These are phyloP conservation scores for Mormyrus proboscirostris DNA, from an alignment of 2,797 vertebrate genomes.

Conservation along the genomic window DNA sequence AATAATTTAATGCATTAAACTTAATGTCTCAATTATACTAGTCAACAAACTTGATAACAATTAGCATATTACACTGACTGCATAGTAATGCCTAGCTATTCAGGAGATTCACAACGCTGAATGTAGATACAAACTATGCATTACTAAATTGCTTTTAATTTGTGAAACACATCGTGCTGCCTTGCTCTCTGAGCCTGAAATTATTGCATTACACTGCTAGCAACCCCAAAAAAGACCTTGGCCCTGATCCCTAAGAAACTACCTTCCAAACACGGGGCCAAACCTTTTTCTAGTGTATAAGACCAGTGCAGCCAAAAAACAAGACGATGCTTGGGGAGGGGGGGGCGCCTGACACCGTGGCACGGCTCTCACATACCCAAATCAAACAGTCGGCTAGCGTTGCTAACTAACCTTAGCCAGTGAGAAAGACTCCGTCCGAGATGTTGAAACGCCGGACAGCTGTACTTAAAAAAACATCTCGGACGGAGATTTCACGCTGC, in stretches of 20 bases:
- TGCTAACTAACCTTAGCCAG: not conserved
- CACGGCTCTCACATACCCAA: conserved; percentile 1
- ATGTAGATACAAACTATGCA: not conserved
- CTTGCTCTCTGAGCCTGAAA: not conserved
- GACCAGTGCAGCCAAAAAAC: not conserved
- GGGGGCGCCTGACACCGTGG: conserved; percentile 16
- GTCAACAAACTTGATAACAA: not conserved
- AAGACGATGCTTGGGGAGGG: not conserved
- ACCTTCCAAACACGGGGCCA: not conserved
- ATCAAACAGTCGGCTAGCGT: not conserved
- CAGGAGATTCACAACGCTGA: not conserved
- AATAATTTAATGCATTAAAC: not conserved
- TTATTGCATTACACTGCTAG: not conserved
- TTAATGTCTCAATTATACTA: not conserved
- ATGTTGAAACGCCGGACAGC: not conserved
- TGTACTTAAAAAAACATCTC: not conserved
- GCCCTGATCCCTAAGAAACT: not conserved
- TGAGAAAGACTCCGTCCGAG: not conserved
- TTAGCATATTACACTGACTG: not conserved
- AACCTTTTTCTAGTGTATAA: not conserved
- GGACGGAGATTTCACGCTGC: not conserved
- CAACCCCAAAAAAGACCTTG: not conserved
- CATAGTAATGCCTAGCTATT: not conserved
- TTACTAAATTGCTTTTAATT: not conserved
- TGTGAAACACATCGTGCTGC: not conserved